These are phyloP conservation scores for Thamnophis sirtalis DNA, from an alignment of 2,113 vertebrate species.

Conservation along the genomic window DNA sequence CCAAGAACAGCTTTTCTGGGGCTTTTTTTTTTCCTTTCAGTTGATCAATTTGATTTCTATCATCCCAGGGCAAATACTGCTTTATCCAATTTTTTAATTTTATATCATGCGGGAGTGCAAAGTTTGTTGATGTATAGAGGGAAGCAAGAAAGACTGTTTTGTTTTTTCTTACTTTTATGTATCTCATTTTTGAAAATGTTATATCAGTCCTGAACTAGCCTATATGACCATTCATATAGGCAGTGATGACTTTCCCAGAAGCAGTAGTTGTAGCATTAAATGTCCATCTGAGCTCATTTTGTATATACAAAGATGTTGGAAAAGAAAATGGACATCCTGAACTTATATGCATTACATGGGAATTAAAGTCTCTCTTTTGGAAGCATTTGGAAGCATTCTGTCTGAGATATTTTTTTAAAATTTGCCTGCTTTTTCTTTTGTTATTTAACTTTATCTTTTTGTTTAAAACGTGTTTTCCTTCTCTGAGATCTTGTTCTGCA, in stretches of 20 bases:
- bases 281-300: neutral
- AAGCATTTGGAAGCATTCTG: fast-evolving
- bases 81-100: neutral
- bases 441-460: neutral
- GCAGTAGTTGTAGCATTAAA: neutral
- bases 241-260: neutral
- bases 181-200: neutral
- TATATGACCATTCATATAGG: neutral
- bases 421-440: neutral
- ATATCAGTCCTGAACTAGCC: neutral
- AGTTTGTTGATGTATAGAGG: neutral
- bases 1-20: constrained; percentile 43
- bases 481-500: neutral
- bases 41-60: constrained; percentile 42
- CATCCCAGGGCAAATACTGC: constrained; percentile 34
- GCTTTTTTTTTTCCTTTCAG: constrained; percentile 45
- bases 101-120: neutral
- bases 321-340: neutral
- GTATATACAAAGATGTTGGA: neutral
- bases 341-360: neutral
- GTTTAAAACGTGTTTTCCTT: neutral
- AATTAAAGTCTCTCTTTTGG: neutral
- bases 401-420: neutral
- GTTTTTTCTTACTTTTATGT: neutral
- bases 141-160: neutral